Percentiles rank a stretch among this genome's conserved stretches.
Conservation (phyloP, 2,888 invertebrate species). For the Apodemia hepburni region DNA sequence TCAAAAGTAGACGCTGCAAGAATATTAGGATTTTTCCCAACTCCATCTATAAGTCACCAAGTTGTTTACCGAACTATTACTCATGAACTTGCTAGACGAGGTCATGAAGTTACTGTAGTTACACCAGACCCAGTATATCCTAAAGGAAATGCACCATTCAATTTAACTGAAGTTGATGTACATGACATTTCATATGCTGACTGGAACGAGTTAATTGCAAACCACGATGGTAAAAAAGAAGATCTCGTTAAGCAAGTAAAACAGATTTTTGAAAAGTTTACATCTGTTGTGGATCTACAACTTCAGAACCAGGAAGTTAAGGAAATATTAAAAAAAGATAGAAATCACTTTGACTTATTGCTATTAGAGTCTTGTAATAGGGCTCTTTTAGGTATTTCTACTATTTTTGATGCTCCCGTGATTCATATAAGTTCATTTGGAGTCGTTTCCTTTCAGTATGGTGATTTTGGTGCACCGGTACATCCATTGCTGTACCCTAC, state of each 20-base stretch:
- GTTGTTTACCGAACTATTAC: conserved; percentile 42
- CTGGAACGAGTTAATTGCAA: conserved; percentile 27
- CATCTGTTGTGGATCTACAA: conserved; percentile 31
- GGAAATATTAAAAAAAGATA: no score
- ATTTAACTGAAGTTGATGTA: conserved; percentile 44
- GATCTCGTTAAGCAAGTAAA: not conserved
- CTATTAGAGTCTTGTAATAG: no score
- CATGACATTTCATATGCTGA: conserved; percentile 41
- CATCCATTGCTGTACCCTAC: conserved; percentile 34
- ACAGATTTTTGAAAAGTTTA: not conserved
- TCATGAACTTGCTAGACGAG: conserved; percentile 42
- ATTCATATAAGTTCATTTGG: no score
- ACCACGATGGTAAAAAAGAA: conserved; percentile 1
- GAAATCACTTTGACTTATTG: no score
- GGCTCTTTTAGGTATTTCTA: no score
- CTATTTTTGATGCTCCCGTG: no score
- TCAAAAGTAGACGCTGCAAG: conserved; percentile 34
- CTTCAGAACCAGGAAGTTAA: conserved; percentile 32
- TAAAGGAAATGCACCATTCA: conserved; percentile 35
- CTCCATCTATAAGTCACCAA: conserved; percentile 50
- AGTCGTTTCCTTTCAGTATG: conserved; percentile 15
- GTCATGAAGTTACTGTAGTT: conserved; percentile 39
- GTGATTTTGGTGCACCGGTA: conserved; percentile 30
- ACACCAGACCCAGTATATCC: conserved; percentile 40
- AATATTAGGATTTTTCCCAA: conserved; percentile 48